Evolutionary conservation across 2,113 vertebrate species (phyloP).

Genomic region (Loxodonta africana): DNA sequence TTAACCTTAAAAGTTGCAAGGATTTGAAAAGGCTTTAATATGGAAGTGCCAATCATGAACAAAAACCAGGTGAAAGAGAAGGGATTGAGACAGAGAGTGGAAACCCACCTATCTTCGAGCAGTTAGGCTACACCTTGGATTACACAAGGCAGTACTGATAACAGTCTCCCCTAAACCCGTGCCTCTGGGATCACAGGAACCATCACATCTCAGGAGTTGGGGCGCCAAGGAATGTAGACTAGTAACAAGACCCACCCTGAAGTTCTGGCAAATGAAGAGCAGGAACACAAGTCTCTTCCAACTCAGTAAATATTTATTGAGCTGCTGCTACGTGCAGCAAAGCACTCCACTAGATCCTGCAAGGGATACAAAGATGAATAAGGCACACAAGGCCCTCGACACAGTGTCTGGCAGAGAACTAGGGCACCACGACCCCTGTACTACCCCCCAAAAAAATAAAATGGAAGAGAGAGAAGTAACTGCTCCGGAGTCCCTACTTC

Average conservation of each 20-base stretch:
- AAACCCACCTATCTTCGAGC: neutral
- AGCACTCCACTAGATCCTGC: neutral
- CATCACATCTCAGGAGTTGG: conserved; percentile 13
- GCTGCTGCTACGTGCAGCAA: conserved; percentile 57
- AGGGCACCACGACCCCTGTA: neutral
- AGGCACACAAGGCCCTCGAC: neutral
- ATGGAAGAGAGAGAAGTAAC: neutral
- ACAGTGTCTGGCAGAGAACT: neutral
- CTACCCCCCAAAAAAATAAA: neutral
- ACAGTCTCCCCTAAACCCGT: neutral
- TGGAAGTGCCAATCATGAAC: conserved; percentile 21
- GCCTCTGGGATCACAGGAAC: neutral
- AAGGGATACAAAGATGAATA: conserved; percentile 26
- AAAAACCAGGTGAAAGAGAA: neutral
- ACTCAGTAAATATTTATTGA: conserved; percentile 63
- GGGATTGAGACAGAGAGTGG: neutral
- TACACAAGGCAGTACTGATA: conserved; percentile 25
- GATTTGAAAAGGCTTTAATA: conserved; percentile 25
- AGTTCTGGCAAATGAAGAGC: conserved; percentile 46
- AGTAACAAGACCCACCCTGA: conserved; percentile 51
- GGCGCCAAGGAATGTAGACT: conserved; percentile 69
- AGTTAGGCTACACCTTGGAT: neutral
- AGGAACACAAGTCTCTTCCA: conserved; percentile 79
- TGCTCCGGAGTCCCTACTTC: neutral
- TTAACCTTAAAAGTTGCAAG: conserved; percentile 43